Evolutionary conservation across 2,797 vertebrate genomes (phyloP).

Genomic region (Hirundo rustica): DNA sequence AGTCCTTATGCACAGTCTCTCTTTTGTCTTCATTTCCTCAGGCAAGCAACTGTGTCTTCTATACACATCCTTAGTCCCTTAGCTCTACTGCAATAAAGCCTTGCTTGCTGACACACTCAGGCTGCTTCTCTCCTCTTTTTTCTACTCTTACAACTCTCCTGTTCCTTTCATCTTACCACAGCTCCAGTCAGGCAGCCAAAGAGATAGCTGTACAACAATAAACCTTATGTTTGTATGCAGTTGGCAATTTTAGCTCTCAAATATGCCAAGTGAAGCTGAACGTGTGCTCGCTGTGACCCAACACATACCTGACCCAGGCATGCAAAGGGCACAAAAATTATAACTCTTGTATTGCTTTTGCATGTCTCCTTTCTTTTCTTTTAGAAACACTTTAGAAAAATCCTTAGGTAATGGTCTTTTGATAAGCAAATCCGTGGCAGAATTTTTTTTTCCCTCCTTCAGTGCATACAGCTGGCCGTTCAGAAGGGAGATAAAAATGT

Average conservation of each 20-base stretch:
- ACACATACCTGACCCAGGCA: background rate
- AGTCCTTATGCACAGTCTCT: background rate
- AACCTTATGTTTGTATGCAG: background rate
- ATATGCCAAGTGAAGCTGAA: background rate
- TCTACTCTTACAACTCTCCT: background rate
- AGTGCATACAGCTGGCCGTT: background rate
- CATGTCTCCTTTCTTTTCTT: background rate
- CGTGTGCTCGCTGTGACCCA: accelerated
- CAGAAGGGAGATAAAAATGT: background rate
- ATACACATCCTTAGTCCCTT: background rate
- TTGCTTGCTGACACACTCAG: background rate
- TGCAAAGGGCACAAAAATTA: background rate
- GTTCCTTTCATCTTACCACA: background rate
- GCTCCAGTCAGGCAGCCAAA: background rate
- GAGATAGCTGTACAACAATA: background rate
- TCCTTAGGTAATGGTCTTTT: background rate
- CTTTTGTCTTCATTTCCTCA: conserved; percentile 15
- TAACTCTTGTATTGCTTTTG: background rate
- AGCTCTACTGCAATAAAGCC: background rate
- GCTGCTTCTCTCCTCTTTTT: conserved; percentile 11
- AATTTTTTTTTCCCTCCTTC: background rate
- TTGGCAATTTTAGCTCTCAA: background rate
- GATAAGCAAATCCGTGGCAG: background rate
- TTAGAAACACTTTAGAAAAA: background rate
- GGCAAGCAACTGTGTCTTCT: background rate